Evolutionary conservation across 2,888 invertebrate species (phyloP), one percentile per base, ranked within the genome.

Genomic region (Patella pellucida): DNA sequence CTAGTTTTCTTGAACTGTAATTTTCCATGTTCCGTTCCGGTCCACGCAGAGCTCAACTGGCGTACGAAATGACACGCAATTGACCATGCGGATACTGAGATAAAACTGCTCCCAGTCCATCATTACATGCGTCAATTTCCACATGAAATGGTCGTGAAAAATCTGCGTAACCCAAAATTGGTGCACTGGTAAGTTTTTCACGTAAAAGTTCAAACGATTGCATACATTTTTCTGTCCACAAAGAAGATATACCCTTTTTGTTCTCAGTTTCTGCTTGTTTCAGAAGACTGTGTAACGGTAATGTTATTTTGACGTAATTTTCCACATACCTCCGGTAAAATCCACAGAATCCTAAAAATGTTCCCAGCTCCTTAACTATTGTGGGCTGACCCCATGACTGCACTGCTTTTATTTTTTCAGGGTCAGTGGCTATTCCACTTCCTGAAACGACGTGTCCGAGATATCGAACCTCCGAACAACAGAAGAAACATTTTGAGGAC

Each of bases 101-200:
- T 31, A 76, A 56, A 5, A 76, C 76, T 9, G 76, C 76, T 19
- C 76, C 73, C 12, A 76, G 52, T 41, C 76, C 73, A 7, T 56
- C 23, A 71, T 71, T 11, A 75, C 41, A 31, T 31, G 31, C 31
- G 31, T 31, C 31, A 31, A 31, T 31, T 31, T 31, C 31, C 31
- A 31, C 31, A 3, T 71, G n/a, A 71, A 71, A 75, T 12, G 71
- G 62, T 23, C 50, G 27, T 5, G 31, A 51, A 51, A 71, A 75
- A 31, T 76, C 70, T 14, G 76, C 69, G 31, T 27, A 76, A 11
- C 73, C 73, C 16, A 73, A 31, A 14, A 76, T 27, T 9, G 69
- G 70, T 5, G 73, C 56, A 27, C 73, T 69, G 1, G 70, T 76
- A n/a, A 74, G 69, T 3, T 15, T 16, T 12, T 62, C 23, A 31